Evolutionary conservation across 2,113 vertebrate species (phyloP).

Genomic region (Mustela nigripes): DNA sequence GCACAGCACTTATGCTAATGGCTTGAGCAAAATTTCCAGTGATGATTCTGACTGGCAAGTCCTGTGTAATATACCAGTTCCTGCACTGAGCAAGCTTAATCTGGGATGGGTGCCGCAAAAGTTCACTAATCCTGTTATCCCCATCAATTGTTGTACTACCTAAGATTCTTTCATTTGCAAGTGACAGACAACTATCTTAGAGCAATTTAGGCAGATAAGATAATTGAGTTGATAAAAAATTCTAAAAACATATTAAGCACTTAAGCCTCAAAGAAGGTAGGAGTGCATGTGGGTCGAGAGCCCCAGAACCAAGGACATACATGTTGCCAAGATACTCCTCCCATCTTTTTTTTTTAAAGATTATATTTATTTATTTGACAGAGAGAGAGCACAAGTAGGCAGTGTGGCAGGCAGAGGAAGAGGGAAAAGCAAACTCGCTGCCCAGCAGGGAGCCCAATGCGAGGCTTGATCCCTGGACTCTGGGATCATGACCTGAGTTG

Average conservation of each 20-base stretch:
- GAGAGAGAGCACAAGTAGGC: too few species aligned
- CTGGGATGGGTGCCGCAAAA: too few species aligned
- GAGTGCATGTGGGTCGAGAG: background rate
- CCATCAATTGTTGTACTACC: fast-evolving
- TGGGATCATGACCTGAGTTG: too few species aligned
- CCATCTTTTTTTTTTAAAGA: background rate
- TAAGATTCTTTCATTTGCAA: background rate
- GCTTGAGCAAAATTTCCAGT: background rate
- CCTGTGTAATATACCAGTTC: fast-evolving
- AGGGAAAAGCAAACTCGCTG: too few species aligned
- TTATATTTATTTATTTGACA: too few species aligned
- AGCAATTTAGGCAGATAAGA: background rate
- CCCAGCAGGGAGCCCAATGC: too few species aligned
- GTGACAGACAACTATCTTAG: background rate
- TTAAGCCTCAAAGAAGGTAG: background rate
- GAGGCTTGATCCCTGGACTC: too few species aligned
- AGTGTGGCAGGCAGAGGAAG: too few species aligned
- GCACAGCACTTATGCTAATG: background rate
- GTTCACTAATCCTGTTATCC: too few species aligned
- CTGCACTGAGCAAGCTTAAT: background rate
- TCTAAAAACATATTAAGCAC: background rate
- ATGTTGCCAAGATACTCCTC: background rate
- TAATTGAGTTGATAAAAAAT: background rate
- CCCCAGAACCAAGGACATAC: background rate
- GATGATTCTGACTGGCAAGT: background rate